phyloP scores from a whole-genome alignment of 2,888 invertebrate genomes.

The Diachrysia chrysitis region DNA sequence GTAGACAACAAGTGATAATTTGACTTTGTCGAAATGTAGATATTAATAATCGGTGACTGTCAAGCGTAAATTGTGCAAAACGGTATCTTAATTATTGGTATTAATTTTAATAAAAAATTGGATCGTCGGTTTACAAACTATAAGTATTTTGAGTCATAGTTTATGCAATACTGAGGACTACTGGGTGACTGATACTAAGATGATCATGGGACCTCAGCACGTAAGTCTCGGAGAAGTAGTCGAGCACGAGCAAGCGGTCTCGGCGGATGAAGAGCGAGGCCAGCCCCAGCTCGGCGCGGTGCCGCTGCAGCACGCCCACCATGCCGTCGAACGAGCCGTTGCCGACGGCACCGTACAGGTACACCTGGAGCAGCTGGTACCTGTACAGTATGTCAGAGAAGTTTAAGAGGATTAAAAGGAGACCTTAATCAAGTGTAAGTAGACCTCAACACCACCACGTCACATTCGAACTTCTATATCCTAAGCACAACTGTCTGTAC shows the following conservation, averaged over 20 bases:
- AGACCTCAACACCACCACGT: too few species aligned
- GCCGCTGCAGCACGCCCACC: slow-evolving; percentile 88
- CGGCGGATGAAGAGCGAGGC: slow-evolving; percentile 88
- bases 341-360: slow-evolving; percentile 86
- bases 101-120: too few species aligned
- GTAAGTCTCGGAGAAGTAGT: slow-evolving; percentile 88
- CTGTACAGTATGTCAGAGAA: slow-evolving; percentile 53
- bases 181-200: too few species aligned
- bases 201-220: slow-evolving; percentile 54
- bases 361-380: slow-evolving; percentile 74
- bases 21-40: not conserved
- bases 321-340: slow-evolving; percentile 90
- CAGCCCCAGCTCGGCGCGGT: slow-evolving; percentile 85
- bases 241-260: slow-evolving; percentile 86
- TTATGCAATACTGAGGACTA: too few species aligned
- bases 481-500: too few species aligned
- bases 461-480: too few species aligned
- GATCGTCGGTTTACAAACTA: too few species aligned
- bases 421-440: too few species aligned
- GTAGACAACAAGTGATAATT: not conserved
- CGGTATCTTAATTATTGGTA: too few species aligned
- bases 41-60: not conserved
- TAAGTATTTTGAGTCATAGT: too few species aligned
- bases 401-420: too few species aligned
- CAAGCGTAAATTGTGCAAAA: too few species aligned